phyloP scores from a whole-genome alignment of 2,797 vertebrate genomes.

The Micropoecilia bifurca region DNA sequence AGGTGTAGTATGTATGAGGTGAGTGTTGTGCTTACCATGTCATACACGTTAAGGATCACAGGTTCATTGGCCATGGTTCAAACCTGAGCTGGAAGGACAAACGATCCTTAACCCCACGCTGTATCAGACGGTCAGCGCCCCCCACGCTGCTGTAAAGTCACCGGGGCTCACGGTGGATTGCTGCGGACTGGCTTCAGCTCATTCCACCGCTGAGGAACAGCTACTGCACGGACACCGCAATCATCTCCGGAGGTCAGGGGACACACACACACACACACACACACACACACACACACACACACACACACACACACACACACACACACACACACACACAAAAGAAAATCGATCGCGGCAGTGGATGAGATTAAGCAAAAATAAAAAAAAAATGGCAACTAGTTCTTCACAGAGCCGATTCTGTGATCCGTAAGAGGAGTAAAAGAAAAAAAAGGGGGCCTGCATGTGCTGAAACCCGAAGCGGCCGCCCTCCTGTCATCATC shows the following conservation, averaged over 20 bases:
- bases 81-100: conserved; percentile 79
- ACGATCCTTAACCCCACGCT: conserved; percentile 71
- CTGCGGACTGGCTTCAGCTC: conserved; percentile 17
- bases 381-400: not conserved
- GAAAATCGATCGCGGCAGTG: conserved; percentile 3
- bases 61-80: conserved; percentile 94
- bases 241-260: conserved; percentile 23
- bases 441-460: conserved; percentile 23
- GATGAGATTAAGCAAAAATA: not conserved
- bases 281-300: not conserved
- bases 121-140: conserved; percentile 35
- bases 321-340: not conserved
- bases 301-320: not conserved
- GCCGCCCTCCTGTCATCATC: conserved; percentile 42
- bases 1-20: not conserved
- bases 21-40: conserved; percentile 87
- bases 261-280: not conserved
- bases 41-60: conserved; percentile 95
- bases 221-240: conserved; percentile 27
- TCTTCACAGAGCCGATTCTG: conserved; percentile 10
- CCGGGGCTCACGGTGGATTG: conserved; percentile 37
- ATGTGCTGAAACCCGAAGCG: conserved; percentile 23
- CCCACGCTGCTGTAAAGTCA: conserved; percentile 63
- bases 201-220: conserved; percentile 25
- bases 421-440: conserved; percentile 7